Percentiles rank a stretch among this genome's conserved stretches.
phyloP scores from a whole-genome alignment of 2,113 vertebrate genomes.

The Sciurus niger region DNA sequence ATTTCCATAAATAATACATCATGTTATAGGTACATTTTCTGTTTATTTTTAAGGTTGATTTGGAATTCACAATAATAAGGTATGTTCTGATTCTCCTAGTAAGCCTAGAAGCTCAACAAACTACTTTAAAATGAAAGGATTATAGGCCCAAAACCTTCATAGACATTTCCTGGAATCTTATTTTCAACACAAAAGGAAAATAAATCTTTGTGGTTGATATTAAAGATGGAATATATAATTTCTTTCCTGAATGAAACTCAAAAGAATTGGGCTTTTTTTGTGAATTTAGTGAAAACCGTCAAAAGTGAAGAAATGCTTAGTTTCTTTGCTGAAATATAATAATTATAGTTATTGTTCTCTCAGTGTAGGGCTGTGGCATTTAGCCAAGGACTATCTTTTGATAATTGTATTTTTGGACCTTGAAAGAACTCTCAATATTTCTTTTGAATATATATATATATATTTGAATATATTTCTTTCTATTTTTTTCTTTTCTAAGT shows the following conservation, averaged over 20 bases:
- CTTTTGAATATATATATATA: neutral
- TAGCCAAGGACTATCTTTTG: constrained; percentile 60
- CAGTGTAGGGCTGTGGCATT: constrained; percentile 1
- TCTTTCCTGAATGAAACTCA: neutral
- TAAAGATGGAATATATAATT: neutral
- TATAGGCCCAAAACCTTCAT: neutral
- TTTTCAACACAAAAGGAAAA: constrained; percentile 22
- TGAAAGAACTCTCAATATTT: neutral
- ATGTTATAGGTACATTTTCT: neutral
- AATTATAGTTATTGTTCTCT: constrained; percentile 43
- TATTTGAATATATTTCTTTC: neutral
- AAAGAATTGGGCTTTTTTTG: constrained; percentile 24
- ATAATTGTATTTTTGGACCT: neutral
- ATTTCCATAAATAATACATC: constrained; percentile 26
- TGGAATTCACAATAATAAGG: constrained; percentile 64
- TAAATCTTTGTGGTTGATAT: neutral
- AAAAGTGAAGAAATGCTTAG: neutral
- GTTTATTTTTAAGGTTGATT: constrained; percentile 45
- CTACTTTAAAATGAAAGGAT: constrained; percentile 38
- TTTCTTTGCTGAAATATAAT: constrained; percentile 39
- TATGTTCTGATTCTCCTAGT: constrained; percentile 5
- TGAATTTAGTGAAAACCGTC: constrained; percentile 30
- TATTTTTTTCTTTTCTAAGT: neutral
- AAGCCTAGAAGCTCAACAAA: constrained; percentile 28
- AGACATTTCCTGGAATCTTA: neutral